phyloP scores from a whole-genome alignment of 2,113 vertebrate genomes.

The Anarrhichthys ocellatus region DNA sequence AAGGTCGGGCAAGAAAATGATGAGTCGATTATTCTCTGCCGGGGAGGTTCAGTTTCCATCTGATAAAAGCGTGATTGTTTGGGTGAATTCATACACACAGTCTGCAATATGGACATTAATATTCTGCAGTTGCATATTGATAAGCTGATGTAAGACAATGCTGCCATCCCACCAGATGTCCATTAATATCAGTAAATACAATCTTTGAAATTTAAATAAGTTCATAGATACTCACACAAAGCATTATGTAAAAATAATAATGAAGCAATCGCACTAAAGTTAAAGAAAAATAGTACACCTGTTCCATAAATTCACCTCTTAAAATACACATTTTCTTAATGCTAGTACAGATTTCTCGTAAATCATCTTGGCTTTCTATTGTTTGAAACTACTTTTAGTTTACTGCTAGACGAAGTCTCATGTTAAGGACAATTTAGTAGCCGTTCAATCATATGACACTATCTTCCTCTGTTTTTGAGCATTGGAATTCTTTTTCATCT shows the following conservation, averaged over 20 bases:
- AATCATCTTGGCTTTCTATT: not conserved
- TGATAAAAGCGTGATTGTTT: constrained; percentile 27
- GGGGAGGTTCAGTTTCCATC: not conserved
- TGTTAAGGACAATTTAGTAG: not conserved
- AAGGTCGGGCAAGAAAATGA: constrained; percentile 61
- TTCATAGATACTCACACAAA: not conserved
- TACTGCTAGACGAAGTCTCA: not conserved
- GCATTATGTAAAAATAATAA: not conserved
- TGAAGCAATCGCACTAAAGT: not conserved
- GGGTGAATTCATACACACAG: constrained; percentile 5
- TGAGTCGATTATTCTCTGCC: constrained; percentile 64
- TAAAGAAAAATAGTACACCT: not conserved
- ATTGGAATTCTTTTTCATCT: not conserved
- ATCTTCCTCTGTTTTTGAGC: not conserved
- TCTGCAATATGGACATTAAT: constrained; percentile 1
- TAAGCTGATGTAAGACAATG: not conserved
- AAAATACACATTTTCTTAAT: not conserved
- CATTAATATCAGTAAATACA: not conserved
- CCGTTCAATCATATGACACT: not conserved
- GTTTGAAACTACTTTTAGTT: not conserved
- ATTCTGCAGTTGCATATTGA: not conserved
- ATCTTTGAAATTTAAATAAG: not conserved
- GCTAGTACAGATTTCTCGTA: not conserved
- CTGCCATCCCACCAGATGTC: not conserved
- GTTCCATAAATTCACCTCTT: not conserved